phyloP scores from a whole-genome alignment of 53 echinoderm and acorn worm genomes.

The Hippasteria phrygiana region DNA sequence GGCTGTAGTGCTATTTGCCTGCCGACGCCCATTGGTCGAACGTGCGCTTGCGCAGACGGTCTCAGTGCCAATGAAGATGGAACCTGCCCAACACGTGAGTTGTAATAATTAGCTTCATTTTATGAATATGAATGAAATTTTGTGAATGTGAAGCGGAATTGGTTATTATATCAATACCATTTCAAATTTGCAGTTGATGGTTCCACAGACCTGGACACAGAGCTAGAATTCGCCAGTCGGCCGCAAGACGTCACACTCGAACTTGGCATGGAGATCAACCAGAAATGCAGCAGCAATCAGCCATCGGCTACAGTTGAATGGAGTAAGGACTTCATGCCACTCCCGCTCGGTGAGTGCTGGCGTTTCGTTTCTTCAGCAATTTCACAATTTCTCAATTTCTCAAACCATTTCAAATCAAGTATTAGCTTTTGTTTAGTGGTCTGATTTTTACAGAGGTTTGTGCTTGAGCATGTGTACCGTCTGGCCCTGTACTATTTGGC shows the following conservation, averaged over 20 bases:
- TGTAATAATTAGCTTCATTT: background rate
- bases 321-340: slow-evolving; percentile 9
- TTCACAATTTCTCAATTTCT: background rate
- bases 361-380: background rate
- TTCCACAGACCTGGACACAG: background rate
- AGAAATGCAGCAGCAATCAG: slow-evolving; percentile 44
- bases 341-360: slow-evolving; percentile 19
- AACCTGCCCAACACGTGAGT: slow-evolving; percentile 64
- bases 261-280: slow-evolving; percentile 23
- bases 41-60: slow-evolving; percentile 77
- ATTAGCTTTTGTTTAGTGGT: too few species aligned
- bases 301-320: slow-evolving; percentile 32
- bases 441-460: too few species aligned
- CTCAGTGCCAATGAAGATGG: slow-evolving; percentile 52
- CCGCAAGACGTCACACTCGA: slow-evolving; percentile 29
- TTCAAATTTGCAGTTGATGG: background rate
- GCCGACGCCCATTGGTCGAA: slow-evolving; percentile 70
- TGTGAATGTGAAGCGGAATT: too few species aligned
- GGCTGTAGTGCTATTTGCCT: slow-evolving; percentile 80
- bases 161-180: background rate
- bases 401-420: too few species aligned
- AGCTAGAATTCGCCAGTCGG: slow-evolving; percentile 21
- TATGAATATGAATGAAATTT: too few species aligned
- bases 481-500: too few species aligned
- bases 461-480: too few species aligned